Percentiles rank a stretch among this genome's conserved stretches.
These are phyloP conservation scores for Oreonectes daqikongensis DNA, from an alignment of 2,797 vertebrate species.

Conservation along the genomic window DNA sequence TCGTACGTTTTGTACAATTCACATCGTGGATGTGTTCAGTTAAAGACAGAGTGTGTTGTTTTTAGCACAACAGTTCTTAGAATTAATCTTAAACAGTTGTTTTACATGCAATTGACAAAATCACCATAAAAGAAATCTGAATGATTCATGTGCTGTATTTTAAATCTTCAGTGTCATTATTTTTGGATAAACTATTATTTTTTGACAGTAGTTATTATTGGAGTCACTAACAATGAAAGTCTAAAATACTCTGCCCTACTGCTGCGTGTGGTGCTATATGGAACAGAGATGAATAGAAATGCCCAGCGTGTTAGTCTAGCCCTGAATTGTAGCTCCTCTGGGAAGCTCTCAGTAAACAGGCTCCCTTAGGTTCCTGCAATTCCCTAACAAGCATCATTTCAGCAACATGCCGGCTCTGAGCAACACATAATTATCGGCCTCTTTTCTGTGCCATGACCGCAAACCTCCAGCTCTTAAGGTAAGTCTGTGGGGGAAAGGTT, in stretches of 20 bases:
- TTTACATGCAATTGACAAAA: too few relatives aligned
- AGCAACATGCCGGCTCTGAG: conserved; percentile 29
- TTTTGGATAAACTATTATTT: neutral
- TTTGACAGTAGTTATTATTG: conserved; percentile 4
- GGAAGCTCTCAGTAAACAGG: conserved; percentile 35
- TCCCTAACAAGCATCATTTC: conserved; percentile 43
- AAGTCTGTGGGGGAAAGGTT: conserved; percentile 16
- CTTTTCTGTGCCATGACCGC: conserved; percentile 15
- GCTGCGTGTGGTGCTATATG: neutral
- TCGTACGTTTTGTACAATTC: too few relatives aligned
- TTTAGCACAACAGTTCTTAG: too few relatives aligned
- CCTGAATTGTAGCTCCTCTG: conserved; percentile 37
- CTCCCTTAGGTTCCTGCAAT: conserved; percentile 12
- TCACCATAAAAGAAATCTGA: too few relatives aligned
- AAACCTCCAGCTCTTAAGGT: conserved; percentile 21
- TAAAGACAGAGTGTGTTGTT: too few relatives aligned
- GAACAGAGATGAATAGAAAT: conserved; percentile 39
- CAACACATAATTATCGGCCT: conserved; percentile 35
- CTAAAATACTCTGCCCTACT: conserved; percentile 20
- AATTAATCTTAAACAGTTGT: too few relatives aligned
- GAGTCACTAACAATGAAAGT: conserved; percentile 4
- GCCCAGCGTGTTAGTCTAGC: conserved; percentile 33
- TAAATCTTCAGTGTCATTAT: neutral
- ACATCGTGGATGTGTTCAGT: too few relatives aligned
- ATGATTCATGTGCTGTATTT: neutral